Base-by-base conservation (phyloP, 2,888 invertebrate species). In the Mactromeris polynyma region DNA sequence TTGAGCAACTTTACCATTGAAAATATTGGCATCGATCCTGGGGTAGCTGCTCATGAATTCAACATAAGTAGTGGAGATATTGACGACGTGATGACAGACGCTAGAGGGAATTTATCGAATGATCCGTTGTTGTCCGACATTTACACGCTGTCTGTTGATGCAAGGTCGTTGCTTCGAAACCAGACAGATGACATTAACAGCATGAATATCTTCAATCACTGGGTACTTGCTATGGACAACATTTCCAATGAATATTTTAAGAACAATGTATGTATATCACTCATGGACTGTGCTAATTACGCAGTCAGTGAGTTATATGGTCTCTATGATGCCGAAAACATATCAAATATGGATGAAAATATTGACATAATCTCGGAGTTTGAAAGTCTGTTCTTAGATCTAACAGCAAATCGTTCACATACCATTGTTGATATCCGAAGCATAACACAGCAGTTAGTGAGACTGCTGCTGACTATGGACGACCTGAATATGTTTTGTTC, bases 211-310 rank as follows among this genome's bases (percentile, higher is more conserved):
- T 21, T 88, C 19, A 83, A 83, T 46, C 84, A 89, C 31, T 91
- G 91, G 91, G 33, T 89, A 40, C 17, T 84, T n/a, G 88, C 58
- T 14, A 89, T 91, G 88, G 85, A 88, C 64, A 89, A 89, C 58
- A 54, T 64, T 17, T 82, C 89, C 0, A 73, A 26, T 14, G 79
- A 83, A 3, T 89, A 85, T 79, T 89, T 88, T 81, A 69, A 77
- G 11, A 77, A 89, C 19, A 78, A 40, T 7, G 78, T 80, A 14
- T 91, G 91, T 82, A 81, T 85, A n/a, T 81, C 46, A 0, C 88
- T 91, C 79, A 58, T 79, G 36, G 91, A 91, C 77, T 91, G 91
- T 73, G 42, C 82, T n/a, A 83, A 84, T 64, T 85, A 84, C 58
- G 83, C 89, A 21, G 73, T 89, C 2, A 78, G 83, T 42, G 46